Evolutionary conservation across 2,888 invertebrate genomes (phyloP).

Genomic region (Cataglyphis rosenhaueri): DNA sequence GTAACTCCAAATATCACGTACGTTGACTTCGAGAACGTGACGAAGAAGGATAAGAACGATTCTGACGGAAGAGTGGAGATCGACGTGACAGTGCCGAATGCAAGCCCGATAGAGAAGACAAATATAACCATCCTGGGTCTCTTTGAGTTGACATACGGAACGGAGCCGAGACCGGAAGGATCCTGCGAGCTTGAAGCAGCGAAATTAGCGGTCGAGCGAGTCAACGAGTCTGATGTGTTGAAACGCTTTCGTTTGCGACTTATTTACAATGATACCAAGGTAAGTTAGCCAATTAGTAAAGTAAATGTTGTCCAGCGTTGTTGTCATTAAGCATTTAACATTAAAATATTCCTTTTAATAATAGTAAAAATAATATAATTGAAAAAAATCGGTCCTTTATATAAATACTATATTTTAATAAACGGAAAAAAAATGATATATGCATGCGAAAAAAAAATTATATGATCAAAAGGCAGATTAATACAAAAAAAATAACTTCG

Average conservation of each 20-base stretch:
- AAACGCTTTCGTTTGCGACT: constrained; percentile 92
- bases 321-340: background rate
- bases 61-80: constrained; percentile 12
- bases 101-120: constrained; percentile 78
- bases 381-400: background rate
- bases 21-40: constrained; percentile 19
- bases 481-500: background rate
- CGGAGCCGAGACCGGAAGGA: constrained; percentile 89
- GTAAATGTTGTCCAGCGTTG: background rate
- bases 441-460: background rate
- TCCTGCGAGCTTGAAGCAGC: constrained; percentile 92
- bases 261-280: constrained; percentile 95
- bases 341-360: background rate
- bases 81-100: constrained; percentile 52
- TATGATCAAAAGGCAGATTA: background rate
- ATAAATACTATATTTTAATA: background rate
- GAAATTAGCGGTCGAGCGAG: constrained; percentile 91
- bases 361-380: background rate
- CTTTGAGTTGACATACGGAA: constrained; percentile 91
- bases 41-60: constrained; percentile 13
- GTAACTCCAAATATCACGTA: background rate
- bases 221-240: constrained; percentile 90
- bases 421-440: background rate
- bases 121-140: constrained; percentile 91
- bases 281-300: constrained; percentile 83